Evolutionary conservation across 2,888 invertebrate genomes (phyloP).

Genomic region (Amblyjoppa proteus): DNA sequence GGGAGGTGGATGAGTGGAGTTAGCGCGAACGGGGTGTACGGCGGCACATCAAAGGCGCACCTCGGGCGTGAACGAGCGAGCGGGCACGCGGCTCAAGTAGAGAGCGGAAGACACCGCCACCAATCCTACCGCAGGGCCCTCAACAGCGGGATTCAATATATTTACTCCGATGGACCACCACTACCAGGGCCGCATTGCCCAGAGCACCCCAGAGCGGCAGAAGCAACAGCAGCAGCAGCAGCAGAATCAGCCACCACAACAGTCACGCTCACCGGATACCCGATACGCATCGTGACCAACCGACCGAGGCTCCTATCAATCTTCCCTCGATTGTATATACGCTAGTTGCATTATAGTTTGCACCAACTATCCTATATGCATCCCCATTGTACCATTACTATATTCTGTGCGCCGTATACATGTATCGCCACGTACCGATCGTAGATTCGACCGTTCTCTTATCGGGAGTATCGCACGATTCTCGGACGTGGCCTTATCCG

Average conservation of each 20-base stretch:
- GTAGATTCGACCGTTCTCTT: constrained; percentile 1
- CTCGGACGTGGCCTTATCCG: neutral
- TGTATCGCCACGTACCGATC: neutral
- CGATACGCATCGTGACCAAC: constrained; percentile 64
- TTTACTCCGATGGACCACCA: constrained; percentile 82
- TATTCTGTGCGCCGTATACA: neutral
- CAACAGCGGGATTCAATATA: constrained; percentile 75
- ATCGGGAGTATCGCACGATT: constrained; percentile 6
- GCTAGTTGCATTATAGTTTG: constrained; percentile 16
- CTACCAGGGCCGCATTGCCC: constrained; percentile 49
- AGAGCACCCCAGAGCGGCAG: constrained; percentile 35
- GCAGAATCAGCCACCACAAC: constrained; percentile 62
- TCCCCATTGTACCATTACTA: constrained; percentile 9
- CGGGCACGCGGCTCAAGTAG: constrained; percentile 83
- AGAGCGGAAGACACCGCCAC: constrained; percentile 83
- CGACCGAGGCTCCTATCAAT: constrained; percentile 62
- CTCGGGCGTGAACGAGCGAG: constrained; percentile 84
- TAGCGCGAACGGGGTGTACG: constrained; percentile 81
- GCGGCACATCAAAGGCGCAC: constrained; percentile 84
- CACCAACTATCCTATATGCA: constrained; percentile 14
- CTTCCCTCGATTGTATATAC: constrained; percentile 42
- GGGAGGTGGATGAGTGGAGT: constrained; percentile 71
- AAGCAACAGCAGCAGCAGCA: constrained; percentile 10
- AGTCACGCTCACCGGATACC: constrained; percentile 65
- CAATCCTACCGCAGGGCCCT: constrained; percentile 77